Percentiles rank a stretch among this genome's conserved stretches.
These are phyloP conservation scores for Takifugu flavidus DNA, from an alignment of 2,113 vertebrate species.

Conservation along the genomic window DNA sequence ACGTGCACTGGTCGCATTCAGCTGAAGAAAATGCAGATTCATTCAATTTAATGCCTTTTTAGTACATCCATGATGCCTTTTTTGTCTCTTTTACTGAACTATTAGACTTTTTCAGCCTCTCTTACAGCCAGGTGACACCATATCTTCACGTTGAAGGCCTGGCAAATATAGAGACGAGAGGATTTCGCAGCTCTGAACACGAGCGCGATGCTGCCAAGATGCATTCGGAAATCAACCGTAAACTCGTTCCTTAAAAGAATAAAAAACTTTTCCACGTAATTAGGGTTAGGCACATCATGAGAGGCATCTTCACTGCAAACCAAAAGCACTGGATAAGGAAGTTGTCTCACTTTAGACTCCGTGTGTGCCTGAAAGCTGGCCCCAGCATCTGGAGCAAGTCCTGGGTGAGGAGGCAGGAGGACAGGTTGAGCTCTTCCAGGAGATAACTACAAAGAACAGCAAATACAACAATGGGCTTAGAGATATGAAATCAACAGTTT, in stretches of 20 bases:
- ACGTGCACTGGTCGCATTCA: neutral
- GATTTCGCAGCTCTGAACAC: no score
- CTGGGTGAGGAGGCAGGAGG: conserved; percentile 84
- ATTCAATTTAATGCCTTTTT: neutral
- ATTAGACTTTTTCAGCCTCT: no score
- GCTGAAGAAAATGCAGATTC: neutral
- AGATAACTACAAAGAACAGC: conserved; percentile 44
- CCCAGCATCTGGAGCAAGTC: conserved; percentile 76
- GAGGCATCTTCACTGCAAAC: conserved; percentile 10
- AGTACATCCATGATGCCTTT: neutral
- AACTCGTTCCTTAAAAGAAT: no score
- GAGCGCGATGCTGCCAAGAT: no score
- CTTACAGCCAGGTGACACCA: no score
- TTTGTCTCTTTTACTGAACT: neutral
- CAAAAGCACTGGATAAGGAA: neutral
- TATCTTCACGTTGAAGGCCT: no score
- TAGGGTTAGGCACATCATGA: no score
- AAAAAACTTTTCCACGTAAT: no score
- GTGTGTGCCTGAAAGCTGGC: conserved; percentile 82
- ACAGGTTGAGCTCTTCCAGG: conserved; percentile 84
- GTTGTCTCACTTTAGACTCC: conserved; percentile 83
- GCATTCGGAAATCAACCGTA: no score
- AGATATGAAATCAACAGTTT: neutral
- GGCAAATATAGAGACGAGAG: no score
- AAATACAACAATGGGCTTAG: neutral